Conservation (phyloP, 2,888 invertebrate species). For the Microchrysa polita region DNA sequence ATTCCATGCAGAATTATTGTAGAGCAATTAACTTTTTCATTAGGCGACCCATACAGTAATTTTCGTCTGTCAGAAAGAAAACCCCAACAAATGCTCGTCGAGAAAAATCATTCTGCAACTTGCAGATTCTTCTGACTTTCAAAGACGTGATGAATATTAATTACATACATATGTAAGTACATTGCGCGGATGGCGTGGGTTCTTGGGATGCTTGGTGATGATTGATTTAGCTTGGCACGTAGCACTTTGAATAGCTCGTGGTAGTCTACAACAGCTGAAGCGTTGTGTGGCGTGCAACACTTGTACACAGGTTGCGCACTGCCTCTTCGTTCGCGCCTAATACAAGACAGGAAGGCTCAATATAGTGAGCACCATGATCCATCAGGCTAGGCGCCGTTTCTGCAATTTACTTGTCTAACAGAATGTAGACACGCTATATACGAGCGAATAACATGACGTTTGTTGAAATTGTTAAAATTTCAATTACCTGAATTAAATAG, state of each 20-base stretch:
- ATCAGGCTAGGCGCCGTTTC: conserved; percentile 33
- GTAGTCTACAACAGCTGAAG: background rate
- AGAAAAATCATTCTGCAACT: background rate
- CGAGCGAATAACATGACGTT: conserved; percentile 20
- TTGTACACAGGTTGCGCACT: background rate
- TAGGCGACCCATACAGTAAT: conserved; percentile 1
- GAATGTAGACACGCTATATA: background rate
- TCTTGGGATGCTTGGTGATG: background rate
- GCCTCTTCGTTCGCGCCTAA: background rate
- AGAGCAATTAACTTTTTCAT: conserved; percentile 20
- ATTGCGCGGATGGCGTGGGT: background rate
- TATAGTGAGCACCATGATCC: background rate
- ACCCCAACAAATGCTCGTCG: no score
- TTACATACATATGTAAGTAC: background rate
- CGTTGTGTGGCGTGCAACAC: background rate
- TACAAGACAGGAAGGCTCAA: background rate
- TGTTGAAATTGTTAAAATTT: conserved; percentile 36
- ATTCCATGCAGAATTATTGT: conserved; percentile 14
- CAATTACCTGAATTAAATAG: conserved; percentile 25
- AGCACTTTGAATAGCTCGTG: background rate
- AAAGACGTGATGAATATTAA: conserved; percentile 7
- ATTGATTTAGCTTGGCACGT: conserved; percentile 16
- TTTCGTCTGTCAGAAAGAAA: background rate
- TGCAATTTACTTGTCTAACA: conserved; percentile 34
- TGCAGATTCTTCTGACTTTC: conserved; percentile 15